phyloP scores from a whole-genome alignment of 2,113 vertebrate species.

The Salvelinus namaycush region DNA sequence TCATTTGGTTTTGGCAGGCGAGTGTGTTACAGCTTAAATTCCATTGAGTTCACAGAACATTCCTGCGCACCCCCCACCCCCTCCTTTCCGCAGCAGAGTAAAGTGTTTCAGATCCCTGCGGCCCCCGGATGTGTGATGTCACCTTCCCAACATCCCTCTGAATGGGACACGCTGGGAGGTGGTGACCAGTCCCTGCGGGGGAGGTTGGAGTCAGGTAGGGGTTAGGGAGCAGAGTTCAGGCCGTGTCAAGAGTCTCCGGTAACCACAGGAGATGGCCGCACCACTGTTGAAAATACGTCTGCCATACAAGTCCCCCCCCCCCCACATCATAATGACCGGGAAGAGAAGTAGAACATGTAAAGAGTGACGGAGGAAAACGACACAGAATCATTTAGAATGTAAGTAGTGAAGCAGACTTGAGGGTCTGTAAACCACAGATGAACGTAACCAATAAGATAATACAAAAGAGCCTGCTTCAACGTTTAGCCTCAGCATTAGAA shows the following conservation, averaged over 20 bases:
- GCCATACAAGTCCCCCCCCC: conserved; percentile 17
- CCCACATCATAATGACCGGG: too few species aligned
- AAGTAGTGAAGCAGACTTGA: too few species aligned
- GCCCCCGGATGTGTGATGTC: conserved; percentile 14
- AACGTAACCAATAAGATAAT: too few species aligned
- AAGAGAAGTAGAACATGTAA: not conserved
- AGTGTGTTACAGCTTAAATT: conserved; percentile 16
- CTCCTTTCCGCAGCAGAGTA: not conserved
- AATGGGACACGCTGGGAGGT: not conserved
- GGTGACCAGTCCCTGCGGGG: not conserved
- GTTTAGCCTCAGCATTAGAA: too few species aligned
- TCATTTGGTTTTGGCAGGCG: conserved; percentile 13
- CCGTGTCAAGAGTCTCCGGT: conserved; percentile 9
- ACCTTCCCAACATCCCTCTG: not conserved
- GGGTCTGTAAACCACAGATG: too few species aligned
- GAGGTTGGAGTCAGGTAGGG: conserved; percentile 17
- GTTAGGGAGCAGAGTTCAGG: conserved; percentile 16
- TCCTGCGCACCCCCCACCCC: conserved; percentile 7
- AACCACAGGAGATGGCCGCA: conserved; percentile 15
- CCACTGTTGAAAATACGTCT: conserved; percentile 18
- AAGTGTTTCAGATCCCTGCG: not conserved
- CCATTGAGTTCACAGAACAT: conserved; percentile 10
- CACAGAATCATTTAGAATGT: too few species aligned
- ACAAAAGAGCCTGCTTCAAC: too few species aligned
- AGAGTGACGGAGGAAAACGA: too few species aligned